Evolutionary conservation across 2,797 vertebrate species (phyloP).

Genomic region (Novumbra hubbsi): DNA sequence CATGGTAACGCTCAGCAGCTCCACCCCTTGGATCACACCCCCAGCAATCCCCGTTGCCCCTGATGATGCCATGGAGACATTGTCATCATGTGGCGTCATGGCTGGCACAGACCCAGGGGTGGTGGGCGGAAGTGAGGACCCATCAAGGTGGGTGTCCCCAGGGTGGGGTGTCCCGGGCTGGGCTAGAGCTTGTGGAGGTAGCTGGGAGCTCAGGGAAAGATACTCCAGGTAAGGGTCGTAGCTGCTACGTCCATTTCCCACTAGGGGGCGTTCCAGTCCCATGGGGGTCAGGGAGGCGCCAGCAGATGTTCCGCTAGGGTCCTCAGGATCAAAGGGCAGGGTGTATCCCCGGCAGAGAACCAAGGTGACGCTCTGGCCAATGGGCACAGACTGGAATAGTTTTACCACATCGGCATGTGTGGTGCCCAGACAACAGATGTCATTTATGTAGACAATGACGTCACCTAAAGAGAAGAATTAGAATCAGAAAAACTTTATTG

Average conservation of each 20-base stretch:
- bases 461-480: too few species aligned
- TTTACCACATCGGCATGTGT: constrained; percentile 99
- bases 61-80: constrained; percentile 94
- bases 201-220: constrained; percentile 95
- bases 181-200: constrained; percentile 86
- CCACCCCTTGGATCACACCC: constrained; percentile 82
- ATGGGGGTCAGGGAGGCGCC: constrained; percentile 89
- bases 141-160: constrained; percentile 92
- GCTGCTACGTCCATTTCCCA: constrained; percentile 94
- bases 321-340: constrained; percentile 97
- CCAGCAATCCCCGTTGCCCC: constrained; percentile 81
- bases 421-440: constrained; percentile 97
- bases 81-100: constrained; percentile 85
- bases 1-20: constrained; percentile 97
- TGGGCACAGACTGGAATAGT: constrained; percentile 98
- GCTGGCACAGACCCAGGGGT: constrained; percentile 73
- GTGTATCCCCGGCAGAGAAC: constrained; percentile 98
- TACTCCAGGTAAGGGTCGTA: constrained; percentile 99
- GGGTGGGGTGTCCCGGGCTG: constrained; percentile 81
- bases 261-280: constrained; percentile 88
- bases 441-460: constrained; percentile 99
- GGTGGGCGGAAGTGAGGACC: constrained; percentile 83
- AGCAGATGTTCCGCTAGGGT: constrained; percentile 71
- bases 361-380: constrained; percentile 96
- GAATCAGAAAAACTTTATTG: too few species aligned